Evolutionary conservation across 1,140 invertebrate species (phyloP).

Genomic region (Marisa cornuarietis): DNA sequence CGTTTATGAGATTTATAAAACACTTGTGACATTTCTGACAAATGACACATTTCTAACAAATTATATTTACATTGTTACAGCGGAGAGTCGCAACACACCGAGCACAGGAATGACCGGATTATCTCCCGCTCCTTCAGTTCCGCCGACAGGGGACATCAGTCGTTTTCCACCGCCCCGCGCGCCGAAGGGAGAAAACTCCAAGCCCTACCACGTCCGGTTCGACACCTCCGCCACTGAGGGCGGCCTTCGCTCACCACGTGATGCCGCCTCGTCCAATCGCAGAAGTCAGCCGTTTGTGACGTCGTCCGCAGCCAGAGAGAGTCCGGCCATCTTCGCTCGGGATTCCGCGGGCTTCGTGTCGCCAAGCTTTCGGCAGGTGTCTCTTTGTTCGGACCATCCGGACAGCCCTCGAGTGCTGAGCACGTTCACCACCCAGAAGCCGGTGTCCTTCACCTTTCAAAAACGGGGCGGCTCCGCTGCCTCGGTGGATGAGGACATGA

Average conservation of each 20-base stretch:
- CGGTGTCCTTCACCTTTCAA: constrained; percentile 10
- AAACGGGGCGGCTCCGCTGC: not conserved
- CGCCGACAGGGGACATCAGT: constrained; percentile 11
- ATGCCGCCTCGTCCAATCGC: not conserved
- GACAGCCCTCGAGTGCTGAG: constrained; percentile 4
- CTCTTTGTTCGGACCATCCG: too few relatives aligned
- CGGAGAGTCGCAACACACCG: too few relatives aligned
- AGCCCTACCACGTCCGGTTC: constrained; percentile 20
- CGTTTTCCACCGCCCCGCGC: constrained; percentile 14
- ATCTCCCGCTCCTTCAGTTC: not conserved
- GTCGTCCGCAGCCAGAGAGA: too few relatives aligned
- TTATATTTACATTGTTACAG: too few relatives aligned
- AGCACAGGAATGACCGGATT: too few relatives aligned
- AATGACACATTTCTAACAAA: not conserved
- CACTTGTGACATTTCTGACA: not conserved
- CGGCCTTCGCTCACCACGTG: not conserved
- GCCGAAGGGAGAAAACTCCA: not conserved
- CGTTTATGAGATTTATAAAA: not conserved
- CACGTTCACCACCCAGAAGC: constrained; percentile 6
- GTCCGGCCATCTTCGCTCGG: too few relatives aligned
- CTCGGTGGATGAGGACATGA: constrained; percentile 45
- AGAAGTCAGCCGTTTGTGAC: not conserved
- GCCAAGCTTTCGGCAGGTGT: too few relatives aligned
- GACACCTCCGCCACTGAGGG: constrained; percentile 2
- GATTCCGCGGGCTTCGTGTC: too few relatives aligned